These are phyloP conservation scores for Pherbina coryleti DNA, from an alignment of 2,888 invertebrate genomes.

Conservation along the genomic window DNA sequence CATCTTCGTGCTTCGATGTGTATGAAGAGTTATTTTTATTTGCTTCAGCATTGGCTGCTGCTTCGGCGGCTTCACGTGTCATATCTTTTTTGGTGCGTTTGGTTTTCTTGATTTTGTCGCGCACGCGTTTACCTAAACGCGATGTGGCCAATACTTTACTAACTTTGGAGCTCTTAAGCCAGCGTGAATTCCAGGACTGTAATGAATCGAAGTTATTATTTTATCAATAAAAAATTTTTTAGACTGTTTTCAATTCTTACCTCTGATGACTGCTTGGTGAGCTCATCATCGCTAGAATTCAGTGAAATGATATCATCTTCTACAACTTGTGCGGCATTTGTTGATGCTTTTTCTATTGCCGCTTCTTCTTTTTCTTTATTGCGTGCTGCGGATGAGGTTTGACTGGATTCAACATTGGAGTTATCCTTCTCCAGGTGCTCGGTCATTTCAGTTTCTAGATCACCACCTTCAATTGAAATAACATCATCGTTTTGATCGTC, in stretches of 20 bases:
- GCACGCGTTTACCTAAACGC: slow-evolving; percentile 73
- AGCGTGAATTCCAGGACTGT: slow-evolving; percentile 74
- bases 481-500: slow-evolving; percentile 67
- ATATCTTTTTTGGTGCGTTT: slow-evolving; percentile 58
- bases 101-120: slow-evolving; percentile 73
- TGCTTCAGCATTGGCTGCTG: slow-evolving; percentile 41
- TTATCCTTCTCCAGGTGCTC: slow-evolving; percentile 56
- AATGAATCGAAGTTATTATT: background rate
- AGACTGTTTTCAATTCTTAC: slow-evolving; percentile 45
- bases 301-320: slow-evolving; percentile 60
- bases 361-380: background rate
- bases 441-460: slow-evolving; percentile 68
- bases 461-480: slow-evolving; percentile 67
- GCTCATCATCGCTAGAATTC: slow-evolving; percentile 63
- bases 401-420: slow-evolving; percentile 11
- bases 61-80: slow-evolving; percentile 38
- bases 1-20: slow-evolving; percentile 67
- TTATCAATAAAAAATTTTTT: background rate
- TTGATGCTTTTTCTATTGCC: background rate
- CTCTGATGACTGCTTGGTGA: slow-evolving; percentile 50
- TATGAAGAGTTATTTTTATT: slow-evolving; percentile 50
- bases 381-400: slow-evolving; percentile 52
- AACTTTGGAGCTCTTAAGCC: slow-evolving; percentile 74
- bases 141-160: slow-evolving; percentile 73
- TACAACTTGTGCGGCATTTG: slow-evolving; percentile 6